Conservation (phyloP, 2,113 vertebrate species). For the Xenus cinereus region DNA sequence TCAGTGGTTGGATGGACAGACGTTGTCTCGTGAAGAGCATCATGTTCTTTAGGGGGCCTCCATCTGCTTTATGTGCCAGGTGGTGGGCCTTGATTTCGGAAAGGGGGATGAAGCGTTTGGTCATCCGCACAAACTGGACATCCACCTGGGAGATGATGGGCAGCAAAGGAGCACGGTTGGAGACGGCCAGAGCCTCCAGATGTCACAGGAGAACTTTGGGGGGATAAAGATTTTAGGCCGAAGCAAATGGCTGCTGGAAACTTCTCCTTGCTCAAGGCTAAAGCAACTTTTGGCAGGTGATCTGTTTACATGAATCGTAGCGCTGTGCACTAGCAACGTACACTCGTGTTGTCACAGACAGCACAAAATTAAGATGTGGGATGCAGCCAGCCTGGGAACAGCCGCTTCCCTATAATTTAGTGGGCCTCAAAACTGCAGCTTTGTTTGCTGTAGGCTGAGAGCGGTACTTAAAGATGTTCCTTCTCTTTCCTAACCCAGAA, state of each 20-base stretch:
- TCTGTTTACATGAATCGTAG: neutral
- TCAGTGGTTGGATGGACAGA: constrained; percentile 91
- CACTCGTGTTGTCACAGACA: neutral
- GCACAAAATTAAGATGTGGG: neutral
- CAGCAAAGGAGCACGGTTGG: neutral
- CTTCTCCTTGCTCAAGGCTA: neutral
- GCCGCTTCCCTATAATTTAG: neutral
- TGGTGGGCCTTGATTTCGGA: constrained; percentile 88
- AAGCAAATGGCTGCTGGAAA: neutral
- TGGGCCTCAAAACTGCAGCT: neutral
- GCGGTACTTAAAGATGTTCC: neutral
- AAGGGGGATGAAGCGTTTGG: constrained; percentile 87
- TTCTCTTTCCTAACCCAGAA: neutral
- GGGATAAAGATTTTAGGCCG: neutral
- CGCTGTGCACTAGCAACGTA: neutral
- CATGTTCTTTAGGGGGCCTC: constrained; percentile 84
- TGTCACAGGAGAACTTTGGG: rapidly evolving
- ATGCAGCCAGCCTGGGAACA: neutral
- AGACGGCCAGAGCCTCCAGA: neutral
- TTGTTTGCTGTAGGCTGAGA: neutral
- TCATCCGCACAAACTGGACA: constrained; percentile 89
- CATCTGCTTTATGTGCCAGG: constrained; percentile 78
- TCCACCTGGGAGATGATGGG: constrained; percentile 80
- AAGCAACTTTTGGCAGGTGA: neutral
- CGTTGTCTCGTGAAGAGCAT: constrained; percentile 86